Evolutionary conservation across 2,888 invertebrate species (phyloP), one percentile per base, ranked within the genome.

Genomic region (Rhaphigaster nebulosa): DNA sequence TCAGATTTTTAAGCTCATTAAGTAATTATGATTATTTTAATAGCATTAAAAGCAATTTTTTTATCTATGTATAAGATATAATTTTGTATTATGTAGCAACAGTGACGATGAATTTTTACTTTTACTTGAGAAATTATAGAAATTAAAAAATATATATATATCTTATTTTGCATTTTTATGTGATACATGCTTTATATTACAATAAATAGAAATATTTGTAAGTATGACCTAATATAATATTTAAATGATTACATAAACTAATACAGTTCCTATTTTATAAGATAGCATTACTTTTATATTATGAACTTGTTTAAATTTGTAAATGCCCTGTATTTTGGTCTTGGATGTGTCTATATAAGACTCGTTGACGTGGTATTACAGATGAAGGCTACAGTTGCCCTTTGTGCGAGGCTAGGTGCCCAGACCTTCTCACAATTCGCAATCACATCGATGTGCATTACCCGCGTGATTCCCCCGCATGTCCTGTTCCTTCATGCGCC

Each of bases 361-460:
- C 87, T 87, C 84, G 56, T 92, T 92, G 93, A 92, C 93, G 93
- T 93, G 93, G 93, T 93, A 94, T 94, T 94, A 93, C 94, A 94
- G 94, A 94, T 94, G 94, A 93, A 93, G 95, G 94, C 93, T 95
- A 94, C 93, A 94, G 94, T 93, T 97, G 97, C 93, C 97, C 97
- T 92, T 95, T 97, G 93, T 97, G 97, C 94, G 95, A 95, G 93
- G 94, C 95, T 92, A 95, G 95, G 92, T 94, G 96, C 94, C 95
- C 95, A 92, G 95, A 96, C 92, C 95, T 96, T 94, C 96, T 95
- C 93, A 94, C 94, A 92, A 96, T 96, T 94, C 95, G 97, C 91
- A 95, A 95, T 90, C 97, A 97, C 94, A 95, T 97, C 93, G 97
- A 96, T 93, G 95, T 96, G 92, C 97, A 97, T 94, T 97, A 97